Evolutionary conservation across 2,888 invertebrate species (phyloP).

Genomic region (Cerastoderma edule): DNA sequence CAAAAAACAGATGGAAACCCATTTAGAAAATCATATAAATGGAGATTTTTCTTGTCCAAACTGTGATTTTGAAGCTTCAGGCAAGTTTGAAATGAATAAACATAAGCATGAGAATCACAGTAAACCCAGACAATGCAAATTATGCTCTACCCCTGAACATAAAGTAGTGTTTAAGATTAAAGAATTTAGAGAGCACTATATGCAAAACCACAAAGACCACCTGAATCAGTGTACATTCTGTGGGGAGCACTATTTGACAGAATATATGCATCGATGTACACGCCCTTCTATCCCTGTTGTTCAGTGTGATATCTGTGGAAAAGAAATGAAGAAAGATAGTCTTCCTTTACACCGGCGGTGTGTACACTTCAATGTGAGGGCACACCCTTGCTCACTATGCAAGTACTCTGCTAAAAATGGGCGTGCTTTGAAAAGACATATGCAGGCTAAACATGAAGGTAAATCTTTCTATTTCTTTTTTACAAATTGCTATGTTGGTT

Average conservation of each 20-base stretch:
- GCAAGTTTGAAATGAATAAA: not conserved
- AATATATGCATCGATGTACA: not conserved
- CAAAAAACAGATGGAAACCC: conserved; percentile 19
- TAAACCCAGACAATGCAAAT: not conserved
- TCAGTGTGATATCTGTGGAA: conserved; percentile 3
- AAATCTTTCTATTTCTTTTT: no score
- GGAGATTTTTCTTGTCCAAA: conserved; percentile 16
- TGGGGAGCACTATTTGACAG: not conserved
- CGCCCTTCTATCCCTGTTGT: no score
- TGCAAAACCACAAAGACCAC: not conserved
- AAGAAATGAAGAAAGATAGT: not conserved
- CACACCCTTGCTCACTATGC: conserved; percentile 27
- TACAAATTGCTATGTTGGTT: no score
- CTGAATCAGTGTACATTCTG: not conserved
- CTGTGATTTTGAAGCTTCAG: conserved; percentile 6
- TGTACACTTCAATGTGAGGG: conserved; percentile 29
- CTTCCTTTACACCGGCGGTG: conserved; percentile 9
- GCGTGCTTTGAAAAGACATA: conserved; percentile 17
- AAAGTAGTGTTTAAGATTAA: not conserved
- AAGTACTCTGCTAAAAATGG: conserved; percentile 22
- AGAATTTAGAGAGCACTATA: not conserved
- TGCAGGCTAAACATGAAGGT: conserved; percentile 27
- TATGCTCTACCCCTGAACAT: not conserved
- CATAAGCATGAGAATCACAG: conserved; percentile 18
- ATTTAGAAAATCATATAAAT: conserved; percentile 32